Percentiles rank a stretch among this genome's conserved stretches.
phyloP scores from a whole-genome alignment of 2,797 vertebrate species.

The Fistularia tabacaria region DNA sequence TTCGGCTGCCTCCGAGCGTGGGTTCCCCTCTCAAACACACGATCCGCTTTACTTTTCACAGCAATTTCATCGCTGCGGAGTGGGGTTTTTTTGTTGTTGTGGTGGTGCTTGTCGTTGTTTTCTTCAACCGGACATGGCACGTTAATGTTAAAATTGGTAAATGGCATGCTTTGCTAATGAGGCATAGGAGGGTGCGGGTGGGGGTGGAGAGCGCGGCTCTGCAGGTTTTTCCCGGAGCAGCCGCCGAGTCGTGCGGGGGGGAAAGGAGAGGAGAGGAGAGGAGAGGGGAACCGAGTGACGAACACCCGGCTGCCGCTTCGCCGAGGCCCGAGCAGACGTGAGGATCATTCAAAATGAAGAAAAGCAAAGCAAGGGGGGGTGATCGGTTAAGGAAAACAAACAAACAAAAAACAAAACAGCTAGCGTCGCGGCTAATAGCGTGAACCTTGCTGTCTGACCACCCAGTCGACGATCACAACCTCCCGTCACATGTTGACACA shows the following conservation, averaged over 20 bases:
- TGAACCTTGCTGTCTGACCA: slow-evolving; percentile 19
- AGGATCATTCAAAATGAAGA: slow-evolving; percentile 47
- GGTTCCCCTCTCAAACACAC: slow-evolving; percentile 8
- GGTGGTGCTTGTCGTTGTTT: too few species aligned
- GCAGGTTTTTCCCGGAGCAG: slow-evolving; percentile 15
- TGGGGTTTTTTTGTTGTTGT: too few species aligned
- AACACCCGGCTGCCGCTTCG: slow-evolving; percentile 32
- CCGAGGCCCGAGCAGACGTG: slow-evolving; percentile 37
- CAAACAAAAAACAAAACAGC: slow-evolving; percentile 1
- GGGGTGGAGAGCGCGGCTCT: neutral
- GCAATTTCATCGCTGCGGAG: neutral
- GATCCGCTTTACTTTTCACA: neutral
- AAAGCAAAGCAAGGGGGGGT: neutral
- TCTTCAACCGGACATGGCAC: too few species aligned
- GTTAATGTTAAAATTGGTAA: too few species aligned
- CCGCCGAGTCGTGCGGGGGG: slow-evolving; percentile 37
- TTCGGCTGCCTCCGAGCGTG: slow-evolving; percentile 16
- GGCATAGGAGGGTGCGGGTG: too few species aligned
- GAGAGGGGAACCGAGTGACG: slow-evolving; percentile 23
- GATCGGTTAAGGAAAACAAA: too few species aligned
- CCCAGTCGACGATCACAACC: slow-evolving; percentile 16
- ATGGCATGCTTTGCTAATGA: too few species aligned
- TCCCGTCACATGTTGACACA: slow-evolving; percentile 24
- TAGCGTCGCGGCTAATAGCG: slow-evolving; percentile 34
- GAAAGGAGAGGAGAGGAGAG: slow-evolving; percentile 22